phyloP scores from a whole-genome alignment of 2,113 vertebrate genomes.

The Abramis brama region DNA sequence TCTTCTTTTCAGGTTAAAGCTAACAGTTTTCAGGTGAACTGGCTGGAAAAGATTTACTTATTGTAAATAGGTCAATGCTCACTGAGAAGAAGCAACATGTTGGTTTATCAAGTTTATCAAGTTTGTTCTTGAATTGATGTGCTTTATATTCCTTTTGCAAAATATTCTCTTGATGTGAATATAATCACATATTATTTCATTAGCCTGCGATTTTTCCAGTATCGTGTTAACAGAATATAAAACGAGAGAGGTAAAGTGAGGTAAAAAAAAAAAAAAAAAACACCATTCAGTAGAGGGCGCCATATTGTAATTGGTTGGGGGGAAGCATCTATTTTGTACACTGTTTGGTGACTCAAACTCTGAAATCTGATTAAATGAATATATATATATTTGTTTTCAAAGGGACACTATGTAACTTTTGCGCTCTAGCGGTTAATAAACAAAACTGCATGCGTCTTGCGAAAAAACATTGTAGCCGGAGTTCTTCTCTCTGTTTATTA shows the following conservation, averaged over 20 bases:
- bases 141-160: not conserved
- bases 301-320: not conserved
- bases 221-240: not conserved
- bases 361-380: too few species aligned
- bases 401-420: too few species aligned
- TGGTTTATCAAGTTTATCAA: not conserved
- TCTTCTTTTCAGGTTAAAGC: not conserved
- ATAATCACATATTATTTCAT: not conserved
- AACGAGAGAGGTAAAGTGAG: not conserved
- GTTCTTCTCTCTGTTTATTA: too few species aligned
- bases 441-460: too few species aligned
- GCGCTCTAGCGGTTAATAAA: too few species aligned
- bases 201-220: not conserved
- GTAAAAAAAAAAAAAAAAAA: not conserved
- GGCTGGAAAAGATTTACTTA: not conserved
- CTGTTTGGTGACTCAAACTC: not conserved
- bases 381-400: too few species aligned
- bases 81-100: not conserved
- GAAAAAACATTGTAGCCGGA: too few species aligned
- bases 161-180: not conserved
- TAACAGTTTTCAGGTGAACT: constrained; percentile 17
- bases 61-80: not conserved
- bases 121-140: not conserved
- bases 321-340: not conserved
- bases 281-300: constrained; percentile 46